Evolutionary conservation across 2,797 vertebrate species (phyloP).

Genomic region (Megaceryle alcyon): DNA sequence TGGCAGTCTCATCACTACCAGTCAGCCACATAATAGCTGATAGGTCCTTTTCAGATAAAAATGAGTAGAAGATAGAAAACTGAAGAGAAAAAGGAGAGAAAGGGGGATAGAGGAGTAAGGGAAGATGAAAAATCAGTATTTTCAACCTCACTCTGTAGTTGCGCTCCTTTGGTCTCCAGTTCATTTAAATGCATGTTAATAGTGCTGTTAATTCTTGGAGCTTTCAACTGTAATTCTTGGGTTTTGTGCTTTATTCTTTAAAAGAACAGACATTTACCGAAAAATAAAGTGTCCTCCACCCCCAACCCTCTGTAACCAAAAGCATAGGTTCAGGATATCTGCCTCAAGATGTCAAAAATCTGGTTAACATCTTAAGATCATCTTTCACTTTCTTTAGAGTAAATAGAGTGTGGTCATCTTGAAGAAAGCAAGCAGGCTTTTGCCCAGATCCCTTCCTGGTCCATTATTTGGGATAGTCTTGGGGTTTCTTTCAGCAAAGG

Average conservation of each 20-base stretch:
- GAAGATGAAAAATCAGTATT: neutral
- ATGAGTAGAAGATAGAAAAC: constrained; percentile 53
- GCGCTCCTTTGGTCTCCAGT: neutral
- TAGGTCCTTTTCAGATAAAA: constrained; percentile 63
- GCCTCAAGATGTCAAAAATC: neutral
- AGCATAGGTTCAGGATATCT: neutral
- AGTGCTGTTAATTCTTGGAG: neutral
- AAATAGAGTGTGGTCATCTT: neutral
- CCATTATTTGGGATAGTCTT: neutral
- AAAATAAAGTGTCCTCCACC: neutral
- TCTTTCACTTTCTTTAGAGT: neutral
- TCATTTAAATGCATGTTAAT: neutral
- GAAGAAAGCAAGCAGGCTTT: neutral
- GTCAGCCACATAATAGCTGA: constrained; percentile 74
- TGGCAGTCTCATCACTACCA: constrained; percentile 72
- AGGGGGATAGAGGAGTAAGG: constrained; percentile 17
- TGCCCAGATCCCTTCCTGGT: neutral
- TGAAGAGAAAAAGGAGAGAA: constrained; percentile 31
- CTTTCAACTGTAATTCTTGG: neutral
- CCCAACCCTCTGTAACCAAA: neutral
- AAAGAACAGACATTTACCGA: neutral
- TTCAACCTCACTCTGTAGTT: neutral
- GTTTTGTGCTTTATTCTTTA: neutral
- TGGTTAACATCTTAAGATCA: neutral
- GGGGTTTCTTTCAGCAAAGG: neutral